phyloP scores from a whole-genome alignment of 2,113 vertebrate genomes.

The Mungos mungo region DNA sequence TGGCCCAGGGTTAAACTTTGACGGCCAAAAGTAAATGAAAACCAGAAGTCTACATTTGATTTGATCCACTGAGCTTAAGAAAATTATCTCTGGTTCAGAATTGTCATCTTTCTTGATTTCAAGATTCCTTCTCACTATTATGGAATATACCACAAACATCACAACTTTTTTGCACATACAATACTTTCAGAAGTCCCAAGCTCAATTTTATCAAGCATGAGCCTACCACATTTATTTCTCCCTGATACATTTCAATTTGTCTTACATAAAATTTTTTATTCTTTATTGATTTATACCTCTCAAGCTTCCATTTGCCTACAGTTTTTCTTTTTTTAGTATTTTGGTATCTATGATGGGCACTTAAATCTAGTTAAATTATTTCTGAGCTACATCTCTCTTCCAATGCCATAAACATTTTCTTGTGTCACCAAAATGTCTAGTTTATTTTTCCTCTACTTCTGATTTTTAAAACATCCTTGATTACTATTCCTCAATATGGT shows the following conservation, averaged over 20 bases:
- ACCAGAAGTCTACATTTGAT: not conserved
- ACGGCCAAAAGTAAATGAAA: not conserved
- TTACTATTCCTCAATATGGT: not conserved
- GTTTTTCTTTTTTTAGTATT: slow-evolving; percentile 49
- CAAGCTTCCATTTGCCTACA: slow-evolving; percentile 47
- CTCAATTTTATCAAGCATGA: not conserved
- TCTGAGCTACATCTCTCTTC: slow-evolving; percentile 26
- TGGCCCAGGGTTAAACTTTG: not conserved
- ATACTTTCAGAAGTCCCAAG: slow-evolving; percentile 1
- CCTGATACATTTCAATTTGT: slow-evolving; percentile 39
- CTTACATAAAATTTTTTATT: slow-evolving; percentile 47
- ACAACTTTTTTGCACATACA: not conserved
- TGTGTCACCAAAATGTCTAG: not conserved
- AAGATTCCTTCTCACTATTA: not conserved
- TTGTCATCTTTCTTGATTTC: not conserved
- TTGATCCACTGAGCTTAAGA: not conserved
- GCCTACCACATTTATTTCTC: not conserved
- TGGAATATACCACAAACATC: not conserved
- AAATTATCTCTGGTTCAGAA: not conserved
- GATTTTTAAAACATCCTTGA: not conserved
- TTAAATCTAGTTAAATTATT: slow-evolving; percentile 55
- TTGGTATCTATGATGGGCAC: slow-evolving; percentile 32
- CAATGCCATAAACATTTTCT: slow-evolving; percentile 42
- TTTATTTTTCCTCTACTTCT: slow-evolving; percentile 34
- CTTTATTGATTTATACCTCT: slow-evolving; percentile 47